Conservation (phyloP, 2,888 invertebrate genomes). For the Melolontha melolontha region DNA sequence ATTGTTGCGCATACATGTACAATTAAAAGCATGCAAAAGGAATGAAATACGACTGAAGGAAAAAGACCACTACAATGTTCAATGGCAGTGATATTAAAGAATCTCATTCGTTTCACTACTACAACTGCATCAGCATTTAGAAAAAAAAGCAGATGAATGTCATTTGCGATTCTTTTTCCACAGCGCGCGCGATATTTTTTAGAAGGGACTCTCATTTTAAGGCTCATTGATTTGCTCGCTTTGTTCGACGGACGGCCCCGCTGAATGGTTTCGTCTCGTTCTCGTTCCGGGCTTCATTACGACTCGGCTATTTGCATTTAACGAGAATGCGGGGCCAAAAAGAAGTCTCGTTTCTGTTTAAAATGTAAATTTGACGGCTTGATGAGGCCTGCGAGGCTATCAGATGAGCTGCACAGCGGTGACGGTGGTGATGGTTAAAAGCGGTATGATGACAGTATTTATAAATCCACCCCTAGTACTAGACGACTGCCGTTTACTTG, state of each 20-base stretch:
- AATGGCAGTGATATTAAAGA: constrained; percentile 37
- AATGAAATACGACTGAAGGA: constrained; percentile 7
- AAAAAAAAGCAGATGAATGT: constrained; percentile 46
- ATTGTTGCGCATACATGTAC: too few species aligned
- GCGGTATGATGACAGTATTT: neutral
- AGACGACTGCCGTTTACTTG: too few species aligned
- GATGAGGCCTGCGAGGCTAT: constrained; percentile 58
- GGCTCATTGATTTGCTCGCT: constrained; percentile 49
- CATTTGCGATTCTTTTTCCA: constrained; percentile 45
- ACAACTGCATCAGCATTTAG: constrained; percentile 24
- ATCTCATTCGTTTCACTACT: constrained; percentile 33
- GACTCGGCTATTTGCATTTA: constrained; percentile 62
- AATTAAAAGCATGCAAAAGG: too few species aligned
- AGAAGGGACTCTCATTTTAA: constrained; percentile 48
- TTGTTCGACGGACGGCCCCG: constrained; percentile 45
- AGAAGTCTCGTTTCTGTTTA: constrained; percentile 58
- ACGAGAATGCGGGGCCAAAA: constrained; percentile 59
- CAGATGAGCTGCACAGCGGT: constrained; percentile 59
- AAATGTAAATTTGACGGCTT: constrained; percentile 60
- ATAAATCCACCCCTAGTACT: too few species aligned
- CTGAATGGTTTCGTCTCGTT: constrained; percentile 48
- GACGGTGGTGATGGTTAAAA: constrained; percentile 9
- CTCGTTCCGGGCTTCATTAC: constrained; percentile 57
- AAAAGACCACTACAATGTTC: constrained; percentile 16
- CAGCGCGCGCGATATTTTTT: constrained; percentile 49